Evolutionary conservation across 2,888 invertebrate species (phyloP).

Genomic region (Sericinus montela): DNA sequence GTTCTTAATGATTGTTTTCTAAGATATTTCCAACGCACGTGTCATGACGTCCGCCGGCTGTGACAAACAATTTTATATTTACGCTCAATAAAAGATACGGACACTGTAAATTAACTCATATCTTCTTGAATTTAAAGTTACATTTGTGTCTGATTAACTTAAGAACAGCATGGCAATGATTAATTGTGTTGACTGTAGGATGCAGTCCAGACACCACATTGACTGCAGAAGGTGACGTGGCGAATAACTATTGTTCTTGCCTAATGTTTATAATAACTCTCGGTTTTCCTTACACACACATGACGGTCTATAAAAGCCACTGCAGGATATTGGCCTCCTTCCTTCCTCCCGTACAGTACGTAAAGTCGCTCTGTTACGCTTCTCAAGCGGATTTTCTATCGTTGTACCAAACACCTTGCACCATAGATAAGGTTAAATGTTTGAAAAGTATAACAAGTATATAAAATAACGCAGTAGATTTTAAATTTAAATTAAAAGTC

Average conservation of each 20-base stretch:
- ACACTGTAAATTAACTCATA: conserved; percentile 23
- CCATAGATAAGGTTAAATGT: too few species aligned
- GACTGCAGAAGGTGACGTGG: conserved; percentile 45
- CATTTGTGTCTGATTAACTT: conserved; percentile 16
- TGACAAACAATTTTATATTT: conserved; percentile 3
- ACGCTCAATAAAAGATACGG: conserved; percentile 17
- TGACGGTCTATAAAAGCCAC: too few species aligned
- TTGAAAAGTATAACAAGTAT: too few species aligned
- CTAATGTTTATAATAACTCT: conserved; percentile 24
- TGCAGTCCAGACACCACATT: conserved; percentile 55
- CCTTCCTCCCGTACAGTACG: too few species aligned
- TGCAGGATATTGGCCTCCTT: too few species aligned
- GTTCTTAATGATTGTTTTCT: conserved; percentile 12
- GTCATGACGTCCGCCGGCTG: conserved; percentile 13
- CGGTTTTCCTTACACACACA: too few species aligned
- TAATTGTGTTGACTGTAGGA: conserved; percentile 51
- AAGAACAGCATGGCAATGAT: conserved; percentile 31
- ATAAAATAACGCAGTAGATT: too few species aligned
- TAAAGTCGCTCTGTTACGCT: too few species aligned
- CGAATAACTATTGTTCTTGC: conserved; percentile 53
- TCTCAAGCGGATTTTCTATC: too few species aligned
- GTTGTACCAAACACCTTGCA: too few species aligned
- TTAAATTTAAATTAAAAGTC: too few species aligned
- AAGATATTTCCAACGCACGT: conserved; percentile 12
- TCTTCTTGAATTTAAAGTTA: conserved; percentile 22